Base-by-base conservation (phyloP, 2,113 vertebrate species). In the Podocnemis expansa region DNA sequence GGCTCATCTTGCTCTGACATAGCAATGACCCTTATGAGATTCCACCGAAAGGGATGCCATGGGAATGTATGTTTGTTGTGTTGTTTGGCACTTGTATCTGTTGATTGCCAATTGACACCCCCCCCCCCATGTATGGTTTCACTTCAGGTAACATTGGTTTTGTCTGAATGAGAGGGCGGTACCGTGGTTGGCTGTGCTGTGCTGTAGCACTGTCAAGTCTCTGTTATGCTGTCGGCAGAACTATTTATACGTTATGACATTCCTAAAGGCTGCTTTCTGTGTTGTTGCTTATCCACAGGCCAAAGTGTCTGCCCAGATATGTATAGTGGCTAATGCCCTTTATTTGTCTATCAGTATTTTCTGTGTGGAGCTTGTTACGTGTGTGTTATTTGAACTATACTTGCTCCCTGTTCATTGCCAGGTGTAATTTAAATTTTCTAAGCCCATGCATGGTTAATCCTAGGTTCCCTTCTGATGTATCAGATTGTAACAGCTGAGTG, bases 151-250 rank as follows among this genome's bases (percentile, higher is more conserved):
- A 12, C 8, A 1, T 1, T 63, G 88, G 43, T 54, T 22, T 0
- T 14, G 25, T 45, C 78, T 82, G 49, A 0, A 4, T 2, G 7
- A 38, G 67, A n/a, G 54, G 5, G 86, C 31, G 10, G 0, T 1
- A 14, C 47, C 84, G 4, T 21, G 11, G 0, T 1, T 0, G 1
- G 43, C 88, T 6, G 34, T 41, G 81, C 21, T 0, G 0, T 51
- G 81, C 85, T 4, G 73, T 0, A 0, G 56, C 63, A 41, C 0
- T 1, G 41, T 52, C 11, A 0, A 27, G 52, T 45, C 78, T 6
- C 3, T 67, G 1, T 16, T n/a, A 56, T 4, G 47, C 89, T 90
- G 89, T 91, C 87, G 2, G 81, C 0, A 0, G 78, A 67, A 41
- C 88, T 85, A 51, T 5, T 3, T 1, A 3, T 24, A 2, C 78